phyloP scores from a whole-genome alignment of 2,888 invertebrate species.

The Dorcus parallelipipedus region DNA sequence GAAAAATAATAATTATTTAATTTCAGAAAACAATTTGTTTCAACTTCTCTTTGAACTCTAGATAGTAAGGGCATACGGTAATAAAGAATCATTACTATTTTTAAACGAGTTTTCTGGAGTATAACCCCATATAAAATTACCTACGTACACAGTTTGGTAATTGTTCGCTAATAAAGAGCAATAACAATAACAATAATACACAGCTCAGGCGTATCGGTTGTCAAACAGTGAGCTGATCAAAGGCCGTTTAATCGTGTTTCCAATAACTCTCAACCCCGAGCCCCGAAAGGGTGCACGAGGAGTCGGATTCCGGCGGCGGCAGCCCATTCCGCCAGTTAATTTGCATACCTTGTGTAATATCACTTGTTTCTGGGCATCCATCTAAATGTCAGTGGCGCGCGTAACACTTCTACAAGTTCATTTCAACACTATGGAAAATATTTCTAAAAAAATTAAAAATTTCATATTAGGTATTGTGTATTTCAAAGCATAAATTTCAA shows the following conservation, averaged over 20 bases:
- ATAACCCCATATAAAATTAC: conserved; percentile 13
- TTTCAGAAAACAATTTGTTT: no score
- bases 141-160: conserved; percentile 7
- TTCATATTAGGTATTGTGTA: no score
- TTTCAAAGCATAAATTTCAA: no score
- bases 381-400: conserved; percentile 4
- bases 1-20: no score
- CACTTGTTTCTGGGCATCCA: conserved; percentile 26
- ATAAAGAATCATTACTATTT: not conserved
- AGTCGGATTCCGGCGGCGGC: conserved; percentile 32
- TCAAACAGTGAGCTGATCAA: conserved; percentile 34
- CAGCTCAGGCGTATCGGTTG: conserved; percentile 31
- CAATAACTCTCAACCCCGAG: conserved; percentile 26
- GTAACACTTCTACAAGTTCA: not conserved
- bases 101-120: conserved; percentile 1
- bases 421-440: no score
- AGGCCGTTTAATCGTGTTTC: conserved; percentile 34
- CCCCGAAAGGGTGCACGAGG: conserved; percentile 25
- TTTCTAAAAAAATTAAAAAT: no score
- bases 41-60: no score
- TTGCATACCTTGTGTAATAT: conserved; percentile 37
- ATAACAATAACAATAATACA: conserved; percentile 25
- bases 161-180: conserved; percentile 27
- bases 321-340: conserved; percentile 34
- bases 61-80: no score